A percentile compares a stretch with the other conserved stretches of the same genome.
These are phyloP conservation scores for Tipula lateralis DNA, from an alignment of 2,888 invertebrate genomes.

Conservation along the genomic window DNA sequence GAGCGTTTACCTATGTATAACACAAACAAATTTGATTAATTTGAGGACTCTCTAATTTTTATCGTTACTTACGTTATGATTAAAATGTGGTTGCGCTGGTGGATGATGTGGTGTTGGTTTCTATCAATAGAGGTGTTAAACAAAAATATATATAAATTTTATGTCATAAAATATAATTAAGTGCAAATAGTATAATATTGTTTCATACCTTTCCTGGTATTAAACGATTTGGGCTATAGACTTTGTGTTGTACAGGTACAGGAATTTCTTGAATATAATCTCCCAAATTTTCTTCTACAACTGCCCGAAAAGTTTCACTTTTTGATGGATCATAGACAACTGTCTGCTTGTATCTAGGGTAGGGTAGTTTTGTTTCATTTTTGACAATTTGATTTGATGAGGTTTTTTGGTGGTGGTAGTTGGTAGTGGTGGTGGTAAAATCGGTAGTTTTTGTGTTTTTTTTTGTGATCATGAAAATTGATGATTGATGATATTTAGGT, in stretches of 20 bases:
- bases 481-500: constrained; percentile 41
- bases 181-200: not conserved
- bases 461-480: constrained; percentile 32
- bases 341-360: constrained; percentile 59
- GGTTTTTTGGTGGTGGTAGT: constrained; percentile 2
- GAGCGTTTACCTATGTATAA: constrained; percentile 57
- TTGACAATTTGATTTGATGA: constrained; percentile 13
- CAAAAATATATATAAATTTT: not conserved
- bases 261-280: constrained; percentile 64
- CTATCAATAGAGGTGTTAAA: constrained; percentile 34
- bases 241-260: constrained; percentile 67
- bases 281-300: constrained; percentile 69
- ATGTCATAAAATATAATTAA: not conserved
- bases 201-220: constrained; percentile 54
- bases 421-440: constrained; percentile 14
- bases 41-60: too few species aligned
- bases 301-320: constrained; percentile 82
- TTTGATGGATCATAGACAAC: constrained; percentile 79
- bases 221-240: constrained; percentile 59
- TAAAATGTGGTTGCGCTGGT: constrained; percentile 42
- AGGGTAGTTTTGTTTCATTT: constrained; percentile 32
- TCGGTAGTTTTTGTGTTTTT: constrained; percentile 26
- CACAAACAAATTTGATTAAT: too few species aligned
- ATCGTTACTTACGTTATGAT: constrained; percentile 32
- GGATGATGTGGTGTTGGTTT: constrained; percentile 42